Base-by-base conservation (phyloP, 2,888 invertebrate genomes). In the Nycteola revayana region DNA sequence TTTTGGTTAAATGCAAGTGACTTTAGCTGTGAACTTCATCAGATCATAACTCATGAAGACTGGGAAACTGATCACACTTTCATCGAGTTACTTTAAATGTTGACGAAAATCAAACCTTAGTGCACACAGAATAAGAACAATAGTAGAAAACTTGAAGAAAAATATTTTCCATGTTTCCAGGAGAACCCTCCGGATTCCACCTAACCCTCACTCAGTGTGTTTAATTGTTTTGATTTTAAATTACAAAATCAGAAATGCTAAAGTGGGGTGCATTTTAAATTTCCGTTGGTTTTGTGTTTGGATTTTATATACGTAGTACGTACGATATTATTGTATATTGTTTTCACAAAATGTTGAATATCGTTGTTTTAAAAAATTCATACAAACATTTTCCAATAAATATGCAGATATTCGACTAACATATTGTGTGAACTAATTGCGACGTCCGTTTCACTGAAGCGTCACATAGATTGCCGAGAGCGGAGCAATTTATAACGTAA, bases 201-300 rank as follows among this genome's bases (percentile, higher is more conserved):
- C 72, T 70, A 71, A 76, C 70, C 70, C 73, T 70, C 69, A 67
- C 74, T 70, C 69, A 61, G 55, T 69, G 73, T 66, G 64, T 75
- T 83, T 83, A 82, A 87, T 86, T 85, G 84, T 87, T 85, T 83
- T 77, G 78, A 74, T 85, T 85, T 80, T 64, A 68, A 75, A 73
- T 71, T 74, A 66, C 53, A 63, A 75, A 80, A 75, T 66, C 63
- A 60, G 53, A 64, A 68, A 71, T 68, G 58, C 54, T 55, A 67
- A 65, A 66, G 51, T 44, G 60, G 79, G 78, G 78, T 80, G 79
- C 66, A 80, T 82, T 77, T 73, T 66, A 75, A 70, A 62, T 40
- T 22, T n/a, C 25, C 25, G 30, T 32, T 7, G 25, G 44, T 35
- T 42, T 53, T 53, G 38, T 42, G 18, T 49, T 39, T 20, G 18